These are phyloP conservation scores for Calypte anna DNA, from an alignment of 2,113 vertebrate genomes.

Conservation along the genomic window DNA sequence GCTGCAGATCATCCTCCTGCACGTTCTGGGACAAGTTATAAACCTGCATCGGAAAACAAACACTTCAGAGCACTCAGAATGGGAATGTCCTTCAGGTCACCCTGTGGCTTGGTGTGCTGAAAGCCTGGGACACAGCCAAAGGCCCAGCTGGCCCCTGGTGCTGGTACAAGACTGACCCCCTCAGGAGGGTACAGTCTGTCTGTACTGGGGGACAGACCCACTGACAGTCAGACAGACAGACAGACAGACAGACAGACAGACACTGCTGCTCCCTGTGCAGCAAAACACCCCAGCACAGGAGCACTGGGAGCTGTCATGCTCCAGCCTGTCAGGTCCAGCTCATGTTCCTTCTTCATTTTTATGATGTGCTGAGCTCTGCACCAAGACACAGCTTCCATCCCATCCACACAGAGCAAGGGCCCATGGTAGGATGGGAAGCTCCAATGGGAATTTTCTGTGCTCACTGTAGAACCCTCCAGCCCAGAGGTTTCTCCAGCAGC, in stretches of 20 bases:
- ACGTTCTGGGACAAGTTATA: slow-evolving; percentile 94
- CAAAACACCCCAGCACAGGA: neutral
- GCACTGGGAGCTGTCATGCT: neutral
- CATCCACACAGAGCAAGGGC: neutral
- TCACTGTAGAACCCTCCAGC: neutral
- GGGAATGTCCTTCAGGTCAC: neutral
- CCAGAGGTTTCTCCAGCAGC: neutral
- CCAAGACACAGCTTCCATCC: neutral
- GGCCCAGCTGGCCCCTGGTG: neutral
- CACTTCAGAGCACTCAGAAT: neutral
- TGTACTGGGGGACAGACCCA: neutral
- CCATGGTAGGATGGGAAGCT: neutral
- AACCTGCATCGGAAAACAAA: slow-evolving; percentile 77
- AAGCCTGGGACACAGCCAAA: fast-evolving
- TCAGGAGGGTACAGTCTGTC: too few relatives aligned
- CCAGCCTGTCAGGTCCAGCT: neutral
- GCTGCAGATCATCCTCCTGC: slow-evolving; percentile 92
- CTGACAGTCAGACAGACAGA: too few relatives aligned
- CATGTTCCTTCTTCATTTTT: neutral
- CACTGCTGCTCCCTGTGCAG: neutral
- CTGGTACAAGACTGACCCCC: neutral
- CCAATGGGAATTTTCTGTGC: neutral
- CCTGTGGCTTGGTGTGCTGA: fast-evolving
- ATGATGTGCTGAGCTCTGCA: neutral
- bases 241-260: neutral